A percentile compares a stretch with the other conserved stretches of the same genome.
Conservation (phyloP, 2,113 vertebrate species). For the Urocitellus parryii region DNA sequence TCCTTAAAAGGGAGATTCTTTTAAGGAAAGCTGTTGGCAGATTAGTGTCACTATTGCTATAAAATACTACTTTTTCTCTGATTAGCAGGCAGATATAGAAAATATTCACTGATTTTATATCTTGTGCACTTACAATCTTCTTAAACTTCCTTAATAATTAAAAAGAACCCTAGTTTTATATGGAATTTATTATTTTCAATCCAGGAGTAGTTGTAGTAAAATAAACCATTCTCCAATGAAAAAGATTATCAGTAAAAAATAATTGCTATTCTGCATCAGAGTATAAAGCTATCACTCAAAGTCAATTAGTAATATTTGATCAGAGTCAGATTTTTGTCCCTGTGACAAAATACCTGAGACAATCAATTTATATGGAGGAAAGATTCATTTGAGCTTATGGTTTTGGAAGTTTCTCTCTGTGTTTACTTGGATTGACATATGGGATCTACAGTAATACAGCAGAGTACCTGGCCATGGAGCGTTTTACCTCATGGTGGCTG, state of each 20-base stretch:
- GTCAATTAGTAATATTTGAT: constrained; percentile 29
- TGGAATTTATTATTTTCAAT: background rate
- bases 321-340: background rate
- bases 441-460: background rate
- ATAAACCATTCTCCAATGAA: background rate
- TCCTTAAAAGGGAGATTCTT: background rate
- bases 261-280: constrained; percentile 28
- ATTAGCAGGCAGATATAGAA: background rate
- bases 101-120: background rate
- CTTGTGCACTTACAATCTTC: background rate
- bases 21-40: background rate
- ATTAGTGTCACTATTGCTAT: background rate
- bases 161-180: background rate
- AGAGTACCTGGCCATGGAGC: background rate
- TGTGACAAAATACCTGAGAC: background rate
- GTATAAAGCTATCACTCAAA: background rate
- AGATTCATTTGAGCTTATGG: background rate
- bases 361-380: background rate
- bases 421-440: background rate
- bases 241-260: background rate
- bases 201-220: background rate
- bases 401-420: background rate
- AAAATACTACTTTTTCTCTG: background rate
- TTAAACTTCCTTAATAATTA: constrained; percentile 6
- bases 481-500: background rate